Evolutionary conservation across 2,113 vertebrate species (phyloP), one percentile per base, ranked within the genome.

Genomic region (Labrus mixtus): DNA sequence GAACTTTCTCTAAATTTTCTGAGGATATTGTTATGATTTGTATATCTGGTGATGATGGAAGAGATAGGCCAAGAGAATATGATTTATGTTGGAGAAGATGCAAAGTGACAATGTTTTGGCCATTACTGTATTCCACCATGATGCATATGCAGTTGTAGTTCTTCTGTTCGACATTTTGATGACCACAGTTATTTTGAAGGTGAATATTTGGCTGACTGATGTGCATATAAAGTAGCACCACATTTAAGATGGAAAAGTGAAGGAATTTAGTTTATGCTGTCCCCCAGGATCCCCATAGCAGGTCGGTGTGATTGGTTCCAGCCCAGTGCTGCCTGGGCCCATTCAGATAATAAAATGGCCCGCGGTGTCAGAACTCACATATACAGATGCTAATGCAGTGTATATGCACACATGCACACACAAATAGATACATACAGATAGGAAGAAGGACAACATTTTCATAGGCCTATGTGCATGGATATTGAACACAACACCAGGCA

Each of bases 291-390:
- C 90, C 82, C 90, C 91, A 86, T 78, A 86, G 84, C 88, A 82
- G 82, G 81, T 93, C 76, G 85, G 82, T 89, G 90, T 90, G 90
- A 93, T 91, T 90, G 89, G 93, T 93, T 93, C 91, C 89, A 88
- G 81, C 78, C 77, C 89, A 92, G 84, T 53, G 85, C 92, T 73
- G 84, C 83, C 92, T 91, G 89, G 78, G 73, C 79, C 83, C 91
- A 93, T 93, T 94, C 86, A 92, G 91, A 93, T 93, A 93, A 93
- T 93, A 93, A 91, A 94, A 93, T 84, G 80, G 74, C 79, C 90
- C 48, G 69, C 83, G 87, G 82, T 88, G 78, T 80, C 10, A 11
- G 73, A 76, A 78, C 87, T 88, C 85, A 67, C 50, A 85, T 79
- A 88, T 61, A 91, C 76, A 85, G 73, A 90, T 87, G 87, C 89